Evolutionary conservation across 1,140 invertebrate species (phyloP), one percentile per base, ranked within the genome.

Genomic region (Panonychus citri): DNA sequence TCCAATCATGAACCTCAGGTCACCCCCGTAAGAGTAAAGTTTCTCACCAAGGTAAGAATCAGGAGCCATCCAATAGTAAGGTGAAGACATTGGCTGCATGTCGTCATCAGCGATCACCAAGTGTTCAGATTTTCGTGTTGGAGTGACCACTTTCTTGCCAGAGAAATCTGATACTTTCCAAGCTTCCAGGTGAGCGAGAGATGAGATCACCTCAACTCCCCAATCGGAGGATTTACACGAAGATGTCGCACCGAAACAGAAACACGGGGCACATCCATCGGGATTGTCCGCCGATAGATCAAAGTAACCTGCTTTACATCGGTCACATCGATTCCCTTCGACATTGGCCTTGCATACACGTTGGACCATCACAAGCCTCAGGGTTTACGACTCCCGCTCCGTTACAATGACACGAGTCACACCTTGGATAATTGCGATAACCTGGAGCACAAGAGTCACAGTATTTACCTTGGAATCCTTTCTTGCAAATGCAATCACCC

Each of bases 1-100:
- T 60, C 78, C 79, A 19, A 91, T 56, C 17, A 56, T 46, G 53
- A 88, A 83, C 17, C 75, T 74, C 10, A 97, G 66, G 51, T 77
- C 76, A 7, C 83, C 81, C 1, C 88, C 87, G 69, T 97, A 98
- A 50, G 80, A 80, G 54, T 81, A 77, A 50, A 77, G 54, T 65
- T 70, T 69, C 59, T 74, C 73, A 1, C 75, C 73, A 54, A 71
- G 63, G 60, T 78, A 75, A 57, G 70, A 68, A 57, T 76, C 66
- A 4, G 86, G 88, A 27, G 85, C 84, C 56, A 81, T 68, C 86
- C 89, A 97, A 69, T 88, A 97, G 64, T 84, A 86, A 48, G 78
- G 77, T 62, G 81, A 78, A 13, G 74, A 75, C 1, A 76, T 71
- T 4, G 53, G 27, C 30, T 34, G 30, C 63, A 83, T 67, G 57